Percentiles rank a stretch among this genome's conserved stretches.
These are phyloP conservation scores for Chaetogeoica ovagalla DNA, from an alignment of 2,888 invertebrate species.

Conservation along the genomic window DNA sequence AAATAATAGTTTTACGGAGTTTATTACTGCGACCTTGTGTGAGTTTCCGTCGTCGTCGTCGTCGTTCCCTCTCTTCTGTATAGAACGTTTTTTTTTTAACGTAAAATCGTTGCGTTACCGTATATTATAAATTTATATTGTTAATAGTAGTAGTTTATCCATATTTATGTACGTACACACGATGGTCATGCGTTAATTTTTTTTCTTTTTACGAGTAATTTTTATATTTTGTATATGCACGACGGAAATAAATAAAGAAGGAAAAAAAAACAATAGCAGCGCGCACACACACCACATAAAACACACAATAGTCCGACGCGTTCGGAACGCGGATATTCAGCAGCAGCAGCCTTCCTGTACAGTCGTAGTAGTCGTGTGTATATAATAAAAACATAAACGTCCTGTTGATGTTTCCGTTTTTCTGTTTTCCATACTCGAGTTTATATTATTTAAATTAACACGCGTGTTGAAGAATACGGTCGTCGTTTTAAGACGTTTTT, in stretches of 20 bases:
- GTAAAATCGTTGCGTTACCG: background rate
- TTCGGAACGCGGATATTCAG: slow-evolving; percentile 11
- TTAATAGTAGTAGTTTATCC: background rate
- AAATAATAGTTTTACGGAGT: too few species aligned
- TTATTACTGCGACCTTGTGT: too few species aligned
- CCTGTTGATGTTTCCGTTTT: slow-evolving; percentile 46
- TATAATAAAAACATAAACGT: background rate
- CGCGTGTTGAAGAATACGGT: background rate
- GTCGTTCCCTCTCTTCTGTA: background rate
- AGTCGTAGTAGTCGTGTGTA: too few species aligned
- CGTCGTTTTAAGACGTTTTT: too few species aligned
- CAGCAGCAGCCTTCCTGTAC: slow-evolving; percentile 19
- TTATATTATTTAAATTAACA: background rate
- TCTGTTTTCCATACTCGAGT: slow-evolving; percentile 12
- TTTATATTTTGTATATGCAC: background rate
- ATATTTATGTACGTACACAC: background rate
- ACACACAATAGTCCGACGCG: slow-evolving; percentile 25
- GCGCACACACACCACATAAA: background rate
- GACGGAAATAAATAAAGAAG: slow-evolving; percentile 37
- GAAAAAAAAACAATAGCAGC: slow-evolving; percentile 31
- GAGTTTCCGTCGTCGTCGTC: too few species aligned
- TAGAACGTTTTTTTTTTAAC: background rate
- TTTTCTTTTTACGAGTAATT: slow-evolving; percentile 1
- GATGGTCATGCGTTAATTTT: background rate
- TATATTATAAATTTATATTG: background rate